Evolutionary conservation across 92 coral and sea anemone genomes (phyloP).

Genomic region (Palythoa grandiflora): DNA sequence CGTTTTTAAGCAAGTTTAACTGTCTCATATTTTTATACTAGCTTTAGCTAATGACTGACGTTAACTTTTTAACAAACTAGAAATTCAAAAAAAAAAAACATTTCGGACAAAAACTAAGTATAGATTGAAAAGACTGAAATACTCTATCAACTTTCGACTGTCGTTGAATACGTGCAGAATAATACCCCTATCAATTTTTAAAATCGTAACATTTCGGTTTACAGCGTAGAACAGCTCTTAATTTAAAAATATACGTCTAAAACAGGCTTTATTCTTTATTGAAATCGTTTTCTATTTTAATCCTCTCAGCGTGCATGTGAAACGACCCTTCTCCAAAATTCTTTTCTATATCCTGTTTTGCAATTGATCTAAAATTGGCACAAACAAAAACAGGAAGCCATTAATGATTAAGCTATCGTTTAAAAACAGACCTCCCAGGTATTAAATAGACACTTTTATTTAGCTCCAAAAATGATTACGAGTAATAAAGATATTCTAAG

Average conservation of each 20-base stretch:
- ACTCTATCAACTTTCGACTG: no score
- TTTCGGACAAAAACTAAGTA: no score
- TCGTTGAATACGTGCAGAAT: neutral
- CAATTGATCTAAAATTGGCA: neutral
- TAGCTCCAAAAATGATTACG: neutral
- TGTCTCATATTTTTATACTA: no score
- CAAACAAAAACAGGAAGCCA: neutral
- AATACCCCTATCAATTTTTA: neutral
- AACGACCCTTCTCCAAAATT: neutral
- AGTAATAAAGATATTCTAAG: neutral
- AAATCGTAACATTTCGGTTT: no score
- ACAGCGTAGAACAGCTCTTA: neutral
- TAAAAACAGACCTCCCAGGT: neutral
- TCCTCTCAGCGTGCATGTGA: neutral
- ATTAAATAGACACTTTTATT: no score
- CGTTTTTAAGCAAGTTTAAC: no score
- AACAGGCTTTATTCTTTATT: constrained; percentile 1
- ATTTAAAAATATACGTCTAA: neutral
- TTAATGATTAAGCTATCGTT: neutral
- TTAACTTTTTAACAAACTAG: no score
- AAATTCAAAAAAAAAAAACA: no score
- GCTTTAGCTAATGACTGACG: no score
- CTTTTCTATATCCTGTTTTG: neutral
- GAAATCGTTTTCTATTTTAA: neutral
- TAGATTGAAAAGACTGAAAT: no score